Evolutionary conservation across 2,888 invertebrate genomes (phyloP).

Genomic region (Cantharis flavilabris): DNA sequence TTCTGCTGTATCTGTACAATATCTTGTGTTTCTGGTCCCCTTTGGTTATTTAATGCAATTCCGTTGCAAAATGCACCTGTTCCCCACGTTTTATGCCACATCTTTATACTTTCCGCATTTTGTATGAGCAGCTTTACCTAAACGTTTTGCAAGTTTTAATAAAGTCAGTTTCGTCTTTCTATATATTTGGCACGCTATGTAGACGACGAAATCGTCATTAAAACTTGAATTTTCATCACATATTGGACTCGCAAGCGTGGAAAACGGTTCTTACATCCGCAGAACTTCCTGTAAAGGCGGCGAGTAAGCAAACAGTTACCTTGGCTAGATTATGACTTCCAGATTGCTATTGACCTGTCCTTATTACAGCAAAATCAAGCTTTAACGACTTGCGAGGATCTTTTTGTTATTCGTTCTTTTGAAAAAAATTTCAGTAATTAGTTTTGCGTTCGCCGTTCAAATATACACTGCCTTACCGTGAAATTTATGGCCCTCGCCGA

Average conservation of each 20-base stretch:
- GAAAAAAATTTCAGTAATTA: neutral
- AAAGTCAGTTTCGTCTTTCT: conserved; percentile 10
- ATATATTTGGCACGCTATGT: conserved; percentile 1
- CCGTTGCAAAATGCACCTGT: conserved; percentile 22
- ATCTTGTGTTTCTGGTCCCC: neutral
- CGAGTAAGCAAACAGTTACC: conserved; percentile 16
- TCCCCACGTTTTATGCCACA: neutral
- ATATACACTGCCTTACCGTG: neutral
- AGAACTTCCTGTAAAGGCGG: conserved; percentile 5
- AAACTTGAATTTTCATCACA: conserved; percentile 2
- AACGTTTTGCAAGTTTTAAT: conserved; percentile 18
- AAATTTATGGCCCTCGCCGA: neutral
- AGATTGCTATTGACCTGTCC: conserved; percentile 18
- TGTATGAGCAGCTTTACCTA: conserved; percentile 1
- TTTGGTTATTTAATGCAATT: conserved; percentile 18
- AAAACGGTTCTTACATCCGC: conserved; percentile 3
- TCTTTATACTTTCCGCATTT: conserved; percentile 3
- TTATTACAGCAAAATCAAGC: conserved; percentile 2
- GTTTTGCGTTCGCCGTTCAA: neutral
- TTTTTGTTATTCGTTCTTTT: neutral
- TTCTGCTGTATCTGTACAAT: neutral
- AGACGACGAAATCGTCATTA: conserved; percentile 7
- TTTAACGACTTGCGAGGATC: neutral
- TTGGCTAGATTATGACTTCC: conserved; percentile 16
- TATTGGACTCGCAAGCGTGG: conserved; percentile 8